Evolutionary conservation across 2,113 vertebrate species (phyloP), one percentile per base, ranked within the genome.

Genomic region (Prionailurus bengalensis): DNA sequence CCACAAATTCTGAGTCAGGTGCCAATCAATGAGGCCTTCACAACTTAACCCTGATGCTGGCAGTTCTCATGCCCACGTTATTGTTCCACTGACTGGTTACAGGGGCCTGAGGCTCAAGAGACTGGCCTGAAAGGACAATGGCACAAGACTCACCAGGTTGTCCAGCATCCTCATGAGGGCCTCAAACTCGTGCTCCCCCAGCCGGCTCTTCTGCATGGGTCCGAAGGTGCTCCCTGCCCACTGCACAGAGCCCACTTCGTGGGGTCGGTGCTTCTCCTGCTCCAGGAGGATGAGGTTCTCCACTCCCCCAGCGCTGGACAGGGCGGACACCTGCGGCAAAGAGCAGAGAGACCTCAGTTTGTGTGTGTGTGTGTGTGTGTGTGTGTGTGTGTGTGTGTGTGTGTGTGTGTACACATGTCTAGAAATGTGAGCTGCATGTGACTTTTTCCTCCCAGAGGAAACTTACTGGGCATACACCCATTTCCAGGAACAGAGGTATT

Each of bases 121-220:
- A 45, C 45, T 13, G 15, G 25, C 6, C 36, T 84, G 0, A 11
- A 33, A 71, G 63, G 89, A 17, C 45, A 58, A 11, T 1, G 29
- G 55, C 74, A 39, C 39, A 21, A 97, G 1, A 45, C 95, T 88
- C 82, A 99, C 99, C 99, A 99, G 98, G 97, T 99, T 99, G 98
- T 99, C 99, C 98, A 99, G 93, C 98, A 99, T 99, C 98, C 99
- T 99, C 99, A 99, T 99, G 51, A 99, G 99, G 11, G 99, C 99
- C 97, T 99, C 99, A 4, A 99, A 99, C 91, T 99, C 99, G 0
- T 99, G 99, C 92, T 99, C 99, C 10, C 99, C 99, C 6, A 99
- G 81, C 16, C 99, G 99, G 95, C 99, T 99, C 98, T 99, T 99
- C 98, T 99, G 99, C 99, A 99, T 99, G 5, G 99, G 99, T 7